Evolutionary conservation across 2,113 vertebrate genomes (phyloP), one percentile per base, ranked within the genome.

Genomic region (Lasiurus cinereus): DNA sequence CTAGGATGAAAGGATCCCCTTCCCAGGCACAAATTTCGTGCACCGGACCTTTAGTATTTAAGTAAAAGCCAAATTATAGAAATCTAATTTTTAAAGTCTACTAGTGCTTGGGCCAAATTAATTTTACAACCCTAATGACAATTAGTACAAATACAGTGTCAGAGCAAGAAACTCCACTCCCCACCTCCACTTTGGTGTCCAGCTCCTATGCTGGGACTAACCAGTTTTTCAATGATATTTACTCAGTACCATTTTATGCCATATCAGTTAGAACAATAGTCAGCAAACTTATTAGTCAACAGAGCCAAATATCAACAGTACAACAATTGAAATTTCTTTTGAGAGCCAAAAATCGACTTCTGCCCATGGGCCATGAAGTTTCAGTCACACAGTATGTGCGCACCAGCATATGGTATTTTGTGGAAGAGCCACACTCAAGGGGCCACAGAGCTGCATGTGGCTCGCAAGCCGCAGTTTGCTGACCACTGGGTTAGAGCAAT

Each of bases 1-100:
- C 54, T 56, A 19, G 54, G 2, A 19, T 56, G 54, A 56, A 4
- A 22, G 19, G 54, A 56, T 19, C 54, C 54, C 54, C 19, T 21
- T 21, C 7, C 19, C 7, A 2, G 21, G 54, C 54, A 22, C 21
- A 5, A 56, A 56, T 56, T 56, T 56, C 19, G 3, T 56, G 54
- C 19, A 56, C 54, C 54, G 6, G 56, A 21, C 56, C 21, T 59
- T 8, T 59, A 22, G 56, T 59, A 80, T 46, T 91, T 93, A 94
- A 94, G 80, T 64, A 80, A 91, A 93, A 64, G 7, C 8, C 19
- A 96, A 96, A 22, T 80, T 31, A 91, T 70, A 76, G 10, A 87
- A 80, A 36, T 3, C 36, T 80, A 27, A 52, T 93, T 70, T 93
- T 94, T 82, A 69, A 94, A 95, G 96, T 39, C 22, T 19, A 85